These are phyloP conservation scores for Paratilapia polleni DNA, from an alignment of 2,113 vertebrate species.

Conservation along the genomic window DNA sequence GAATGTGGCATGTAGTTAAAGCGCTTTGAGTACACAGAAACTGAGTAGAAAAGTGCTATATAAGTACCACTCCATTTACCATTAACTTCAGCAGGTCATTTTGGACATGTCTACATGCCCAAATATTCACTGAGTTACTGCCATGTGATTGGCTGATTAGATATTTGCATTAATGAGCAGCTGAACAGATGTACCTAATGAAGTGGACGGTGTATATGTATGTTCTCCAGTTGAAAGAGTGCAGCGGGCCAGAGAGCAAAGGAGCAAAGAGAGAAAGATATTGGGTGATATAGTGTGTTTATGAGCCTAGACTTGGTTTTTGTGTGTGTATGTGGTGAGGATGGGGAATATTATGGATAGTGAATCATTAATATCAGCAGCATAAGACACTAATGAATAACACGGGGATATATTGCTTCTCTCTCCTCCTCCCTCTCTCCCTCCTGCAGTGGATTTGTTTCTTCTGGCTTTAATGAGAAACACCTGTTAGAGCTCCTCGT, in stretches of 20 bases:
- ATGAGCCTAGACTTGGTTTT: conserved; percentile 12
- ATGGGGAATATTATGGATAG: conserved; percentile 43
- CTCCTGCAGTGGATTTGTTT: conserved; percentile 26
- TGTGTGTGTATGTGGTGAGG: background rate
- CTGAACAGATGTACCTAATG: background rate
- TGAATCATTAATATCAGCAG: conserved; percentile 70
- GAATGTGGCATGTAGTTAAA: no score
- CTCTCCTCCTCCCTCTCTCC: conserved; percentile 27
- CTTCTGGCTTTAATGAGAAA: conserved; percentile 72
- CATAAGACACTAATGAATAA: conserved; percentile 74
- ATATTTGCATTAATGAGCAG: background rate
- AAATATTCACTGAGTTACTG: background rate
- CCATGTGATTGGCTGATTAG: background rate
- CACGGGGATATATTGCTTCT: conserved; percentile 66
- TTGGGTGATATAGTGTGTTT: conserved; percentile 12
- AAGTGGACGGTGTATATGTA: background rate
- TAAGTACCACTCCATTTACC: no score
- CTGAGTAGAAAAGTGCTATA: no score
- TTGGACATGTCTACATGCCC: background rate
- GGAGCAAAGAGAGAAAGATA: background rate
- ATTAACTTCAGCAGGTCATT: background rate
- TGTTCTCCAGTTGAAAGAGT: conserved; percentile 17
- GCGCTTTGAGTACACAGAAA: no score
- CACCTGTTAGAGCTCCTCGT: conserved; percentile 72
- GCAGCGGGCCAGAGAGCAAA: background rate